These are phyloP conservation scores for Strix uralensis DNA, from an alignment of 2,113 vertebrate species.

Conservation along the genomic window DNA sequence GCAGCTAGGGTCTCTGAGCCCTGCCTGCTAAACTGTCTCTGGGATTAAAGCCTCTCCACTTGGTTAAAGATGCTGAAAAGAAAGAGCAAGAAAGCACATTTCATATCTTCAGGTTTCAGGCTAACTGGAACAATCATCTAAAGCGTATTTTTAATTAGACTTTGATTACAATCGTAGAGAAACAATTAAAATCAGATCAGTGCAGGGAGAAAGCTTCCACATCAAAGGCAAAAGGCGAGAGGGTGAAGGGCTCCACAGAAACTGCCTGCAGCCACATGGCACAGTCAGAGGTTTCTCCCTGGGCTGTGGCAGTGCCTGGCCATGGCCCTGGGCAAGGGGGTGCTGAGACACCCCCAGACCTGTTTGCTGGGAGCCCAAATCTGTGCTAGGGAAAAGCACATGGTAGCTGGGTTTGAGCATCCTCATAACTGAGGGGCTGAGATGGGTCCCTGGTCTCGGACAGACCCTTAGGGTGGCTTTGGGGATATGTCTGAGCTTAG, in stretches of 20 bases:
- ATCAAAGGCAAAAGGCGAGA: neutral
- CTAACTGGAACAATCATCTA: neutral
- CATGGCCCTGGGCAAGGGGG: rapidly evolving
- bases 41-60: neutral
- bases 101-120: conserved; percentile 30
- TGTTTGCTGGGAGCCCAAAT: neutral
- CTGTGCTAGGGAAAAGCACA: neutral
- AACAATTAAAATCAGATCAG: conserved; percentile 35
- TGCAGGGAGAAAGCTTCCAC: neutral
- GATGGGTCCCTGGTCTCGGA: neutral
- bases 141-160: conserved; percentile 52
- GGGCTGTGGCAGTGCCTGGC: neutral
- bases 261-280: rapidly evolving
- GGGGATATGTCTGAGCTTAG: neutral
- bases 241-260: neutral
- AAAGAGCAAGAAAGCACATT: conserved; percentile 1
- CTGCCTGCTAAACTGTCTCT: neutral
- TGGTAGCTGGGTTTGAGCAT: neutral
- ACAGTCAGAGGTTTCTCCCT: neutral
- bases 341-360: neutral
- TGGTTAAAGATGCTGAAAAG: neutral
- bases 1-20: neutral
- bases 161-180: neutral
- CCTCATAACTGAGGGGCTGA: neutral
- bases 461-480: no score